Evolutionary conservation across 2,888 invertebrate genomes (phyloP).

Genomic region (Slavum lentiscoides): DNA sequence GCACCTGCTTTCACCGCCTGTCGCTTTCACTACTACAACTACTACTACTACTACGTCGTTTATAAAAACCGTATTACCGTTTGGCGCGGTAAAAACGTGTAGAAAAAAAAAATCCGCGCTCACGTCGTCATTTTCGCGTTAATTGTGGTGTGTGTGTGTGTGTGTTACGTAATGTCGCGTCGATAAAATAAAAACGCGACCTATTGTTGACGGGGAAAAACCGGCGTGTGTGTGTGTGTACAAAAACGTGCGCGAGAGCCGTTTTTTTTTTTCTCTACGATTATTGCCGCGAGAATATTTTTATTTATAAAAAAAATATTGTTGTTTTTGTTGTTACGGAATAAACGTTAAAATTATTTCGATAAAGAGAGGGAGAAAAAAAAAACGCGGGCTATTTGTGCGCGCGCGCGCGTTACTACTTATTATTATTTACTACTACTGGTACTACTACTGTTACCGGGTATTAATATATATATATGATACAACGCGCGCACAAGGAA

Average conservation of each 20-base stretch:
- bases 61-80: too few relatives aligned
- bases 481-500: slow-evolving; percentile 20
- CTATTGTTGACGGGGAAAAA: slow-evolving; percentile 42
- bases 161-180: not conserved
- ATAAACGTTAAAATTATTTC: too few relatives aligned
- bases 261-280: too few relatives aligned
- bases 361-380: slow-evolving; percentile 34
- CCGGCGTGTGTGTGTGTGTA: slow-evolving; percentile 4
- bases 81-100: not conserved
- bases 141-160: not conserved
- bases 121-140: not conserved
- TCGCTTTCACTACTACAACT: slow-evolving; percentile 9
- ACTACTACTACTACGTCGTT: too few relatives aligned
- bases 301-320: not conserved
- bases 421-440: too few relatives aligned
- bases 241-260: not conserved
- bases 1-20: slow-evolving; percentile 45
- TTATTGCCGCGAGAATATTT: slow-evolving; percentile 28
- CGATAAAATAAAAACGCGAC: not conserved
- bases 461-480: not conserved
- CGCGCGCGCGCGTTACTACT: not conserved
- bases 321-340: not conserved
- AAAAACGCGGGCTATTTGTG: slow-evolving; percentile 35
- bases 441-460: not conserved
- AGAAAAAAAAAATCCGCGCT: not conserved